Evolutionary conservation across 2,888 invertebrate species (phyloP).

Genomic region (Polydesmus complanatus): DNA sequence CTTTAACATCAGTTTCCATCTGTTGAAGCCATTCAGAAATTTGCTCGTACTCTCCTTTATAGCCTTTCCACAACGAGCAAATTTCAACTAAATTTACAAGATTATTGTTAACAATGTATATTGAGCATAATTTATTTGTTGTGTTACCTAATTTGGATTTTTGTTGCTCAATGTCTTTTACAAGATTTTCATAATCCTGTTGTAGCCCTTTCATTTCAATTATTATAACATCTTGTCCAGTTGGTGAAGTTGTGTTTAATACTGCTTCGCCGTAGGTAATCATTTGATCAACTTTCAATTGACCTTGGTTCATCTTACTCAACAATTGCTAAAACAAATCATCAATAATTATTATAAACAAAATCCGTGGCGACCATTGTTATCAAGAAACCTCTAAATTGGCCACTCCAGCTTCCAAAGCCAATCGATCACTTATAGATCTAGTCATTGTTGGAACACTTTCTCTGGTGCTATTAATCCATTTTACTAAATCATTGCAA

Average conservation of each 20-base stretch:
- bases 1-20: conserved; percentile 77
- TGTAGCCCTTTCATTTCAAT: conserved; percentile 73
- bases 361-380: background rate
- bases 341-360: background rate
- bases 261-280: conserved; percentile 78
- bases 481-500: conserved; percentile 72
- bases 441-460: conserved; percentile 75
- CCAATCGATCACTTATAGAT: conserved; percentile 68
- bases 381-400: conserved; percentile 49
- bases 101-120: background rate
- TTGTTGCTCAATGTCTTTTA: conserved; percentile 71
- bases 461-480: conserved; percentile 75
- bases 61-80: conserved; percentile 64
- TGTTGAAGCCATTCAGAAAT: conserved; percentile 86
- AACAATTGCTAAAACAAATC: conserved; percentile 31
- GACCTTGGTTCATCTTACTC: conserved; percentile 73
- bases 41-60: conserved; percentile 82
- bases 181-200: conserved; percentile 69
- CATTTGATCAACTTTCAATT: conserved; percentile 68
- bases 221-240: conserved; percentile 63
- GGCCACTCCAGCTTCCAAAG: conserved; percentile 73
- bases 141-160: conserved; percentile 61
- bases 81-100: conserved; percentile 16
- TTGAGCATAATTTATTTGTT: no score
- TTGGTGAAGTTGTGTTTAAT: conserved; percentile 62